phyloP scores from a whole-genome alignment of 2,888 invertebrate genomes.

The Nebria brevicollis region DNA sequence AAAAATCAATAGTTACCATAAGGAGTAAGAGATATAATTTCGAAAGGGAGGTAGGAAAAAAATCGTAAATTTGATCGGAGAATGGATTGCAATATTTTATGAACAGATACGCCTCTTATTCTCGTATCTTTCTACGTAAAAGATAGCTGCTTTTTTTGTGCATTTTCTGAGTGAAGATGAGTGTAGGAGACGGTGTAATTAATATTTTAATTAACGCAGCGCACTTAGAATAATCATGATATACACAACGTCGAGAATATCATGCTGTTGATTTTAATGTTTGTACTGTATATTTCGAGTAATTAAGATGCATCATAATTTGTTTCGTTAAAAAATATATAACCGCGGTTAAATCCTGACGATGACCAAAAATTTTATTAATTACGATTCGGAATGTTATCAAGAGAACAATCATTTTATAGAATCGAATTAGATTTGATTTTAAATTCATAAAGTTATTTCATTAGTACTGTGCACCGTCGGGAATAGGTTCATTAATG shows the following conservation, averaged over 20 bases:
- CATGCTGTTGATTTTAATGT: too few relatives aligned
- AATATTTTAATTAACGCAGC: constrained; percentile 13
- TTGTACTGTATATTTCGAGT: neutral
- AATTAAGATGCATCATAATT: neutral
- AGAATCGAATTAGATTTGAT: too few relatives aligned
- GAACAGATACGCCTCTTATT: neutral
- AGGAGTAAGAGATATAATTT: neutral
- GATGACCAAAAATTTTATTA: too few relatives aligned
- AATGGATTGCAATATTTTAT: constrained; percentile 10
- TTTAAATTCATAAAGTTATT: too few relatives aligned
- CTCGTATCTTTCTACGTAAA: neutral
- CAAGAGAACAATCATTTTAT: too few relatives aligned
- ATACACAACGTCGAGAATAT: neutral
- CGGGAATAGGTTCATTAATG: too few relatives aligned
- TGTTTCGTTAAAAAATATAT: too few relatives aligned
- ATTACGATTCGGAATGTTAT: too few relatives aligned
- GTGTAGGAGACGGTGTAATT: neutral
- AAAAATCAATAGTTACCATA: constrained; percentile 8
- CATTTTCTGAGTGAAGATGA: neutral
- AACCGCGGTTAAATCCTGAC: too few relatives aligned
- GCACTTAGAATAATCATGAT: constrained; percentile 13
- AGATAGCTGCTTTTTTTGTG: too few relatives aligned
- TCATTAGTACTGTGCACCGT: too few relatives aligned
- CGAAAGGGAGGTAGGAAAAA: neutral
- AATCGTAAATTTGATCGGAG: constrained; percentile 8